Evolutionary conservation across 2,797 vertebrate species (phyloP).

Genomic region (Hephaestus fuliginosus): DNA sequence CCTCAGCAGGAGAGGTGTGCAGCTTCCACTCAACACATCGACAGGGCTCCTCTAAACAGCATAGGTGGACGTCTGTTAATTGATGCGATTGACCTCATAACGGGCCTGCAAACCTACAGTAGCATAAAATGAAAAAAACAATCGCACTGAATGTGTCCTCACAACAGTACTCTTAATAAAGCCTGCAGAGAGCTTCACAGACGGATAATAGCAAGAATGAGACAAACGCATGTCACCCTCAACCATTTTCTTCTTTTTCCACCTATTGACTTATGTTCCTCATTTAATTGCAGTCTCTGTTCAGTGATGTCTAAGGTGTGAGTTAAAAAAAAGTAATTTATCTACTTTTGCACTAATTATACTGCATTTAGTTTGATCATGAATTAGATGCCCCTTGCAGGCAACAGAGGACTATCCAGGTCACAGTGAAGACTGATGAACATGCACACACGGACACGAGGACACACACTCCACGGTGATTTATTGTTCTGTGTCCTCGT

Average conservation of each 20-base stretch:
- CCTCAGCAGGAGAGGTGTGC: slow-evolving; percentile 53
- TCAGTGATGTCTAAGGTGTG: not conserved
- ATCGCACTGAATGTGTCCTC: slow-evolving; percentile 34
- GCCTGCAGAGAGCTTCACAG: slow-evolving; percentile 38
- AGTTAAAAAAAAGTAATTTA: not conserved
- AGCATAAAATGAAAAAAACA: slow-evolving; percentile 7
- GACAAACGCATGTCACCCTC: slow-evolving; percentile 2
- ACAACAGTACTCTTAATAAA: slow-evolving; percentile 47
- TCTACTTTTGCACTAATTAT: slow-evolving; percentile 50
- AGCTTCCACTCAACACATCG: slow-evolving; percentile 51
- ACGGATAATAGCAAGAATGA: slow-evolving; percentile 29
- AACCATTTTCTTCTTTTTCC: not conserved
- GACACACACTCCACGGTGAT: slow-evolving; percentile 35
- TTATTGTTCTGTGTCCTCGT: slow-evolving; percentile 29
- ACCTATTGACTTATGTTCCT: not conserved
- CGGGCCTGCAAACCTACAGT: slow-evolving; percentile 22
- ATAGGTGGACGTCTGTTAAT: slow-evolving; percentile 46
- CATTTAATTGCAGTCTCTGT: slow-evolving; percentile 31
- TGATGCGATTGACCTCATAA: slow-evolving; percentile 65
- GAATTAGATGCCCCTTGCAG: slow-evolving; percentile 34
- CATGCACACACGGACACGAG: not conserved
- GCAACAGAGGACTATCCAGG: slow-evolving; percentile 45
- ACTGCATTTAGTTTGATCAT: slow-evolving; percentile 53
- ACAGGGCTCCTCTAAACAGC: slow-evolving; percentile 45
- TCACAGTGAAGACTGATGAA: slow-evolving; percentile 46